Base-by-base conservation (phyloP, 2,113 vertebrate species). In the Chlorodrepanis virens region DNA sequence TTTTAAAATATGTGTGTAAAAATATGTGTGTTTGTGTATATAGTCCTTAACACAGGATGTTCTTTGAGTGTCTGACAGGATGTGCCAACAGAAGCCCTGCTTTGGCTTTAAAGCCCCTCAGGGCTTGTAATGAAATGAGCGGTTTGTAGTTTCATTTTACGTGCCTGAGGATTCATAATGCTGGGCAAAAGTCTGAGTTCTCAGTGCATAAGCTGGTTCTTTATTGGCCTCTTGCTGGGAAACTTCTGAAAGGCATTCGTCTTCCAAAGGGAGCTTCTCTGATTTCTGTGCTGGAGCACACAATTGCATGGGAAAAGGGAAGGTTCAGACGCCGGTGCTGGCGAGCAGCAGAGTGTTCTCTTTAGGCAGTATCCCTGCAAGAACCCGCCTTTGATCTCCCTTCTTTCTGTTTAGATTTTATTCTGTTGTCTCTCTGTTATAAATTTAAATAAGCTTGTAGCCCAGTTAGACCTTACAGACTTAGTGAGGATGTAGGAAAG, bases 151-250 rank as follows among this genome's bases (percentile, higher is more conserved):
- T 83, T 61, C 20, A 24, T 76, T 86, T 60, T 37, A 14, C 2
- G 0, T 49, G 75, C 44, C 13, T 77, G 54, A 81, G 54, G 78
- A 54, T 86, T 86, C 54, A 10, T 39, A 67, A 60, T 45, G 52
- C 72, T 67, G 42, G 42, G 85, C 63, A 90, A 14, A 85, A 85
- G 63, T 35, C 54, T 74, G 59, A 49, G 44, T 89, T 81, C 90
- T 78, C 83, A 16, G 64, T 49, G 23, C 6, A 1, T 33, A 31
- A 90, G 59, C 56, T 5, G 6, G 12, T 68, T 81, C 92, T 83
- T 80, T 90, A 83, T 83, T 94, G 90, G 67, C 82, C 67, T 29
- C 92, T 78, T 90, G 86, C 92, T 92, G 93, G 69, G 90, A 53
- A 83, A 40, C 83, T 92, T 90, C 76, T 75, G 61, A 84, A 82